These are phyloP conservation scores for Pseudochromis fuscus DNA, from an alignment of 2,797 vertebrate species.

Conservation along the genomic window DNA sequence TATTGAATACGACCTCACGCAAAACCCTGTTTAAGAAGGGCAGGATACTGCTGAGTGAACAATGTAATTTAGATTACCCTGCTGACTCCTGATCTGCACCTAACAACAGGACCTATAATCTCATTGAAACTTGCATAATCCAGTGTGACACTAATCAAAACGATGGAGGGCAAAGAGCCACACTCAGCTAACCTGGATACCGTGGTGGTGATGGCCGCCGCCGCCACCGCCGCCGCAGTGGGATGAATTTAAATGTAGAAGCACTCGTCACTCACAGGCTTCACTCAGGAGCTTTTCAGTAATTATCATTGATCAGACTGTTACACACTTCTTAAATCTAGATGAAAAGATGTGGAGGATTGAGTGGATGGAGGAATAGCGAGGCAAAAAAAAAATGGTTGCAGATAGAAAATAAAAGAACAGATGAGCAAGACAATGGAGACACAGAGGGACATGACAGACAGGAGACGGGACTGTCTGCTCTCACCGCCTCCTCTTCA, in stretches of 20 bases:
- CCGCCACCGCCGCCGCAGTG: neutral
- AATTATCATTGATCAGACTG: neutral
- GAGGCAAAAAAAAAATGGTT: neutral
- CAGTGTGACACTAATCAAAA: conserved; percentile 44
- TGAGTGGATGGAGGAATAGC: neutral
- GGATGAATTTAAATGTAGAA: conserved; percentile 30
- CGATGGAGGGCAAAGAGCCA: conserved; percentile 35
- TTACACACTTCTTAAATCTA: neutral
- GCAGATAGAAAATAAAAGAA: neutral
- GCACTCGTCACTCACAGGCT: neutral
- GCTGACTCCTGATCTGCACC: conserved; percentile 28
- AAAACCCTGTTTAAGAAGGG: conserved; percentile 5
- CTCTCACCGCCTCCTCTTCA: conserved; percentile 82
- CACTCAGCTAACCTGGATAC: conserved; percentile 21
- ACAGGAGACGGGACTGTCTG: conserved; percentile 41
- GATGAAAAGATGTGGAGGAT: neutral
- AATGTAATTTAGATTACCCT: conserved; percentile 35
- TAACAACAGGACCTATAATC: conserved; percentile 37
- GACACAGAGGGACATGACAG: conserved; percentile 57
- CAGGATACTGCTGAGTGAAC: conserved; percentile 17
- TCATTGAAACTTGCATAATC: conserved; percentile 39
- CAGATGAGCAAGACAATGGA: conserved; percentile 35
- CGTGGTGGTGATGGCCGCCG: neutral
- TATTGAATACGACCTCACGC: neutral
- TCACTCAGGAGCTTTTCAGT: neutral